These are phyloP conservation scores for Diloba caeruleocephala DNA, from an alignment of 2,888 invertebrate genomes.

Conservation along the genomic window DNA sequence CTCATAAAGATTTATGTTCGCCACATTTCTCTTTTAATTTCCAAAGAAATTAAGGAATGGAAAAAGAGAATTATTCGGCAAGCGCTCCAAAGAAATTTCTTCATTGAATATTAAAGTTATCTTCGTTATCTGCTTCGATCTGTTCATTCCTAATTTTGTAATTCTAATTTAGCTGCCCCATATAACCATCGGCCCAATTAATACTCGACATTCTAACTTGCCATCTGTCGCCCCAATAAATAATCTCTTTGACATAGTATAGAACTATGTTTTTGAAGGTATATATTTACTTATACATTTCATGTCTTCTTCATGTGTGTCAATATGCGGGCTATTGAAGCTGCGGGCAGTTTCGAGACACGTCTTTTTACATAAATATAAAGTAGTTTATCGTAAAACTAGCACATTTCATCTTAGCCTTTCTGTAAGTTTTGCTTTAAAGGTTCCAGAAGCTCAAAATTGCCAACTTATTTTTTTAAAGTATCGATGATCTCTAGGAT, in stretches of 20 bases:
- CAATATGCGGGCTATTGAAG: too few relatives aligned
- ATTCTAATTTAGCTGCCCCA: constrained; percentile 50
- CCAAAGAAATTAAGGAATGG: constrained; percentile 32
- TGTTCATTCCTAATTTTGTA: constrained; percentile 45
- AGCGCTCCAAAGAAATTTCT: constrained; percentile 15
- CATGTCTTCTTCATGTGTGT: too few relatives aligned
- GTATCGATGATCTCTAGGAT: too few relatives aligned
- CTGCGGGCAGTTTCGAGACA: too few relatives aligned
- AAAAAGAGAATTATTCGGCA: constrained; percentile 23
- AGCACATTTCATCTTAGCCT: too few relatives aligned
- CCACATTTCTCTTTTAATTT: constrained; percentile 45
- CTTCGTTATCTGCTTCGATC: constrained; percentile 37
- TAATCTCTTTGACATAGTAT: constrained; percentile 48
- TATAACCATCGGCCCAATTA: constrained; percentile 39
- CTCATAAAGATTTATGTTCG: constrained; percentile 46
- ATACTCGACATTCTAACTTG: constrained; percentile 41
- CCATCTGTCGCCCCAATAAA: constrained; percentile 42
- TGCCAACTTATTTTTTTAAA: too few relatives aligned
- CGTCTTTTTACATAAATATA: too few relatives aligned
- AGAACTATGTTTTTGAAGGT: too few relatives aligned
- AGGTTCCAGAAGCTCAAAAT: too few relatives aligned
- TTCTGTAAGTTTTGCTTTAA: too few relatives aligned
- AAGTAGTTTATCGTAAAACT: too few relatives aligned
- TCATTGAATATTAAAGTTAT: constrained; percentile 37
- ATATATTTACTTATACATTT: too few relatives aligned